Base-by-base conservation (phyloP, 2,797 vertebrate genomes). In the Remorina albescens region DNA sequence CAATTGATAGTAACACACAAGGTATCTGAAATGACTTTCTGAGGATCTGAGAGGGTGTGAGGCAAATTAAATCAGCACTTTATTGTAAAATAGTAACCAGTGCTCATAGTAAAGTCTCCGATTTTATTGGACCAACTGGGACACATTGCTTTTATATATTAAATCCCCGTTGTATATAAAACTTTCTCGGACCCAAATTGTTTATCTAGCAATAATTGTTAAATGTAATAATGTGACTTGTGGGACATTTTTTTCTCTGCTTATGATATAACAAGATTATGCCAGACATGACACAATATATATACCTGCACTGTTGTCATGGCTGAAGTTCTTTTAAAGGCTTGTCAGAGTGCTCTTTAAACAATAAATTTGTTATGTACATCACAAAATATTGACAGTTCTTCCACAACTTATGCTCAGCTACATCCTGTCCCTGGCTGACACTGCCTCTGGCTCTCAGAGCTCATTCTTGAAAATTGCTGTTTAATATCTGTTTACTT, bases 381-480 rank as follows among this genome's bases (percentile, higher is more conserved):
- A 51, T 23, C n/a, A 30, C 54, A 67, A 65, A 51, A 67, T 42
- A 61, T 58, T 39, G 50, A 64, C 58, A 63, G 12, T 37, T 23
- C 36, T 39, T 13, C 23, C 16, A 60, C 42, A 42, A 8, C 21
- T 15, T 58, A 9, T 55, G 67, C 50, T 53, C n/a, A 58, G 69
- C 60, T 25, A 32, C 58, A 32, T 56, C 53, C 60, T 61, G 50
- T 55, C 54, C 11, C 28, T 15, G 25, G 49, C 59, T 25, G 54
- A 72, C 53, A 11, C 32, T 19, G 56, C 61, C 54, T 9, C 41
- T 60, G 60, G 47, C 49, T 42, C 55, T 16, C 58, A 55, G 5
- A 66, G 56, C 55, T 66, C 36, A 10, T 30, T 60, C 67, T 46
- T 16, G 21, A 36, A 70, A 66, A 83, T 81, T 73, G 67, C 32